Evolutionary conservation across 2,888 invertebrate species (phyloP), one percentile per base, ranked within the genome.

Genomic region (Eupithecia tripunctaria): DNA sequence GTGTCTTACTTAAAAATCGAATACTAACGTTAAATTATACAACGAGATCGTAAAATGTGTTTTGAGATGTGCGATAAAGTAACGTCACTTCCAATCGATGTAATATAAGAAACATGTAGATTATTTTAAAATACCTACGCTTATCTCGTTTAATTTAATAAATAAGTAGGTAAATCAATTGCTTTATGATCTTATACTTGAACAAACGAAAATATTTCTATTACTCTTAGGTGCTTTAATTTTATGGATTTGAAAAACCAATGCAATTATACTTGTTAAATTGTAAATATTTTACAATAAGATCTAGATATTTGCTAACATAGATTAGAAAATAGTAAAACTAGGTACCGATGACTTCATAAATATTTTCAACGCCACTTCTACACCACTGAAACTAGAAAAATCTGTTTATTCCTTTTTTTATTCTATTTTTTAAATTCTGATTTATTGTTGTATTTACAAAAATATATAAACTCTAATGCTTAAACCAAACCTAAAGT

Each of bases 21-120:
- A 83, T 84, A 82, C 67, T 72, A 70, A 72, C 21, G 64, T 64
- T 72, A 86, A 84, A 82, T 71, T 86, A 85, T 88, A 91, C 91
- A 92, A 92, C 92, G 91, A 92, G 84, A 72, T 82, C 82, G 82
- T 85, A 84, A 88, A 84, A 83, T 86, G 81, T 38, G 25, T 81
- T 80, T 79, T 78, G 75, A 75, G 36, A 51, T 41, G 47, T 65
- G 70, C 60, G 60, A 70, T 59, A 29, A 67, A 67, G 78, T 79
- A 72, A 79, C 79, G 81, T 81, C 80, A 84, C 88, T 86, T 88
- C 85, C 86, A 86, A 84, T 88, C 82, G 75, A 77, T 74, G 38
- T 74, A 75, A 83, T 82, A 82, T 85, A 80, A n/a, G 79, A 81
- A 81, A 74, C 66, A 63, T 73, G 76, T 79, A 79, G 77, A 67